Percentiles rank a stretch among this genome's conserved stretches.
phyloP scores from a whole-genome alignment of 2,888 invertebrate species.

The Eupithecia subumbrata region DNA sequence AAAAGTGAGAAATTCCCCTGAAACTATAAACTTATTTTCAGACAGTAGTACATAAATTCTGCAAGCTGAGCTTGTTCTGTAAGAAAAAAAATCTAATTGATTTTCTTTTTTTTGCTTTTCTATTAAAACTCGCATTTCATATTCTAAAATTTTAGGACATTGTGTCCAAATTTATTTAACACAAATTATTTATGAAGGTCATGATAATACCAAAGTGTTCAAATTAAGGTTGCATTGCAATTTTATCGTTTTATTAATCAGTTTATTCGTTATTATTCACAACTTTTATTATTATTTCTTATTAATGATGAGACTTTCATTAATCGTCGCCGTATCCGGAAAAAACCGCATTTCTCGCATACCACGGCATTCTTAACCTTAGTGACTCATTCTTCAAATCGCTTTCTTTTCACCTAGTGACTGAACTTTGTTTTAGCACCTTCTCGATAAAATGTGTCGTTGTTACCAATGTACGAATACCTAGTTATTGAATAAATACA shows the following conservation, averaged over 20 bases:
- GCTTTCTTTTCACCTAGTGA: slow-evolving; percentile 55
- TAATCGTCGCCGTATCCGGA: slow-evolving; percentile 49
- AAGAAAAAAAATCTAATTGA: too few species aligned
- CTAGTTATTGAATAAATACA: too few species aligned
- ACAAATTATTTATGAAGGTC: neutral
- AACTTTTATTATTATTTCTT: slow-evolving; percentile 9
- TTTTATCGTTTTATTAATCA: neutral
- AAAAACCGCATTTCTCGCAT: slow-evolving; percentile 54
- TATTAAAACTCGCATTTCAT: too few species aligned
- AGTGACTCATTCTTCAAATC: slow-evolving; percentile 52
- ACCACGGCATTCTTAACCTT: slow-evolving; percentile 46
- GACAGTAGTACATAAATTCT: too few species aligned
- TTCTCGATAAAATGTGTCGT: slow-evolving; percentile 21
- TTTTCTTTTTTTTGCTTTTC: too few species aligned
- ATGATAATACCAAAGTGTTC: neutral
- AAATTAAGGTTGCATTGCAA: neutral
- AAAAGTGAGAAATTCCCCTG: neutral
- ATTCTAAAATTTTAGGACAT: neutral
- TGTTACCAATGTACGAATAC: neutral
- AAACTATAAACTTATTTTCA: too few species aligned
- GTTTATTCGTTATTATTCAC: neutral
- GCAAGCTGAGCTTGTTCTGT: too few species aligned
- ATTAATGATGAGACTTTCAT: slow-evolving; percentile 19
- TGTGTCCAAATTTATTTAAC: neutral
- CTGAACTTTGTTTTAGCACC: slow-evolving; percentile 30